These are phyloP conservation scores for Huso huso DNA, from an alignment of 2,797 vertebrate species.

Conservation along the genomic window DNA sequence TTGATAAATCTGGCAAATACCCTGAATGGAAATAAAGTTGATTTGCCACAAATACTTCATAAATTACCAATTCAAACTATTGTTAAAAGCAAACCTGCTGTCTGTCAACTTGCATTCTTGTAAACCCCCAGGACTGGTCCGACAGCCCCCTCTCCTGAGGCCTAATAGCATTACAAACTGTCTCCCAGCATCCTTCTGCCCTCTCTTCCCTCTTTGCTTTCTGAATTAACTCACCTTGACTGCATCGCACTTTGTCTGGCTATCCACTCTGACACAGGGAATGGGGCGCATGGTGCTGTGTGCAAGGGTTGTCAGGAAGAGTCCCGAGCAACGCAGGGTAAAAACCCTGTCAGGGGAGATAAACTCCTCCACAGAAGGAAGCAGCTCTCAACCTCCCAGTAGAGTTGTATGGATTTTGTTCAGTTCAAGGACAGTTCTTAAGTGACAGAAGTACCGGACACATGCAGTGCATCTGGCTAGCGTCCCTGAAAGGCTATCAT, in stretches of 20 bases:
- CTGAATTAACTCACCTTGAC: conserved; percentile 67
- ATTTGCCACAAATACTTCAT: too few species aligned
- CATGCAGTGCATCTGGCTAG: conserved; percentile 6
- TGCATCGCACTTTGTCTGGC: conserved; percentile 52
- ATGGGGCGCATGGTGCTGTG: conserved; percentile 44
- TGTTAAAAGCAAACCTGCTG: conserved; percentile 25
- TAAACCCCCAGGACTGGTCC: conserved; percentile 28
- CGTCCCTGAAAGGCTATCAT: conserved; percentile 10
- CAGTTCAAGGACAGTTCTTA: conserved; percentile 44
- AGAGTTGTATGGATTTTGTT: conserved; percentile 38
- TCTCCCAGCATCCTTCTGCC: background rate
- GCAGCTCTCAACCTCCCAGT: conserved; percentile 28
- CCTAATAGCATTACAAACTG: conserved; percentile 44
- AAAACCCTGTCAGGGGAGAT: conserved; percentile 56
- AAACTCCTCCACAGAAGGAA: conserved; percentile 47
- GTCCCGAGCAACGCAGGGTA: conserved; percentile 40
- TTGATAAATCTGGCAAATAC: too few species aligned
- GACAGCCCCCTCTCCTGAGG: conserved; percentile 59
- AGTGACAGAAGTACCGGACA: conserved; percentile 26
- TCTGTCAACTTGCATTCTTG: conserved; percentile 37
- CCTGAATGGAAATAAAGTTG: too few species aligned
- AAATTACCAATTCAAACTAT: background rate
- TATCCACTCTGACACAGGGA: conserved; percentile 32
- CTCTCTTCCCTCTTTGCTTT: conserved; percentile 29
- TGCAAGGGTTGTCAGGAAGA: conserved; percentile 50